These are phyloP conservation scores for Pachliopta kotzebuea DNA, from an alignment of 2,888 invertebrate species.

Conservation along the genomic window DNA sequence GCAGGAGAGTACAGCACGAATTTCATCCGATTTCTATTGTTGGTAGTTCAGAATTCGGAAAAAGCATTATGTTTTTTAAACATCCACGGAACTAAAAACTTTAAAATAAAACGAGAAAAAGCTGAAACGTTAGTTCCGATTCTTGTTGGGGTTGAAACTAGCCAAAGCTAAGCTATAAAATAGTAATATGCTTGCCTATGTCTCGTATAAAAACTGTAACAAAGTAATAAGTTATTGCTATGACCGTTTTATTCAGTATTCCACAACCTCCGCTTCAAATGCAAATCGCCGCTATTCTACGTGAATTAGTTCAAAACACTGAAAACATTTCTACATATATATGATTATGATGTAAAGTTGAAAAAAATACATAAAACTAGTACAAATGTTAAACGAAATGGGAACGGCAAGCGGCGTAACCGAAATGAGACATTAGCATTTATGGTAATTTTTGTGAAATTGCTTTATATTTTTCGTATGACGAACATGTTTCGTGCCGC, in stretches of 20 bases:
- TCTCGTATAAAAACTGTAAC: too few species aligned
- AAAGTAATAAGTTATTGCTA: background rate
- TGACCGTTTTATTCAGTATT: conserved; percentile 15
- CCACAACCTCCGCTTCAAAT: conserved; percentile 26
- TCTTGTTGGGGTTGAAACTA: too few species aligned
- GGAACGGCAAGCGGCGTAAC: conserved; percentile 41
- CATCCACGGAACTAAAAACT: too few species aligned
- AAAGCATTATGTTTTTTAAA: too few species aligned
- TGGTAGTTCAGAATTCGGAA: too few species aligned
- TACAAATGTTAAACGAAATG: conserved; percentile 40
- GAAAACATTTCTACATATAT: conserved; percentile 28
- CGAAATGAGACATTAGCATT: conserved; percentile 56
- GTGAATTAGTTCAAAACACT: conserved; percentile 31
- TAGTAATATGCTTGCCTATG: too few species aligned
- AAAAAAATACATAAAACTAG: conserved; percentile 10
- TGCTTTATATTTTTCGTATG: conserved; percentile 42
- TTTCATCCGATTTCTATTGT: background rate
- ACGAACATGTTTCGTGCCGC: conserved; percentile 28
- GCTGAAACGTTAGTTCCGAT: too few species aligned
- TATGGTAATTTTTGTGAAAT: conserved; percentile 54
- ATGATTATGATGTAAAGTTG: conserved; percentile 21
- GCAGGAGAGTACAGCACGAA: background rate
- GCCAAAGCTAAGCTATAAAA: too few species aligned
- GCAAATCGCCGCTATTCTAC: conserved; percentile 30
- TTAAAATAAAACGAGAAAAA: too few species aligned